Evolutionary conservation across 2,113 vertebrate species (phyloP).

Genomic region (Tragelaphus imberbis): DNA sequence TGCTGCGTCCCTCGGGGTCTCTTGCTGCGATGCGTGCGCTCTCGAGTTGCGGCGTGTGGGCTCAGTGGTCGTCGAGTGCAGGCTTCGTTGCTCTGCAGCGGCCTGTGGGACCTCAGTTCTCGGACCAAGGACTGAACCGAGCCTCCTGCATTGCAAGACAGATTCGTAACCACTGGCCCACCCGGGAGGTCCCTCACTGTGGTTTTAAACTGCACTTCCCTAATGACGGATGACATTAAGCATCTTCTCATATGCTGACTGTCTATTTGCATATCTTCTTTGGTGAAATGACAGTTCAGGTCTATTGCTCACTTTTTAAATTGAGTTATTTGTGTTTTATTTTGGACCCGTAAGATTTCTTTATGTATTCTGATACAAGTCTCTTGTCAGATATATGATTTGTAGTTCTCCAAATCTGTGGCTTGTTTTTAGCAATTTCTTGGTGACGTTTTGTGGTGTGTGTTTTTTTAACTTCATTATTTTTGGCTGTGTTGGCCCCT

Average conservation of each 20-base stretch:
- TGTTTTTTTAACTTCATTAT: background rate
- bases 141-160: background rate
- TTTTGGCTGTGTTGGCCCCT: background rate
- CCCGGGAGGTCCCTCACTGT: background rate
- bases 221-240: background rate
- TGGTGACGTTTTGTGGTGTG: background rate
- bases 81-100: background rate
- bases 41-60: background rate
- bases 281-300: background rate
- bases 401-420: background rate
- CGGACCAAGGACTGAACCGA: accelerated
- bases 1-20: accelerated
- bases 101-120: background rate
- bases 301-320: background rate
- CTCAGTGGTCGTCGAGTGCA: background rate
- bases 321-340: background rate
- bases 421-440: background rate
- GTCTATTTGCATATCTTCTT: background rate
- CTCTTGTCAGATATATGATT: background rate
- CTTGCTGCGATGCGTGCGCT: background rate
- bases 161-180: background rate
- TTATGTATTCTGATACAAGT: background rate
- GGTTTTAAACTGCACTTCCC: background rate
- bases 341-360: background rate
- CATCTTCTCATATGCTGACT: background rate